phyloP scores from a whole-genome alignment of 2,113 vertebrate genomes.

The Cyphotilapia sp. region DNA sequence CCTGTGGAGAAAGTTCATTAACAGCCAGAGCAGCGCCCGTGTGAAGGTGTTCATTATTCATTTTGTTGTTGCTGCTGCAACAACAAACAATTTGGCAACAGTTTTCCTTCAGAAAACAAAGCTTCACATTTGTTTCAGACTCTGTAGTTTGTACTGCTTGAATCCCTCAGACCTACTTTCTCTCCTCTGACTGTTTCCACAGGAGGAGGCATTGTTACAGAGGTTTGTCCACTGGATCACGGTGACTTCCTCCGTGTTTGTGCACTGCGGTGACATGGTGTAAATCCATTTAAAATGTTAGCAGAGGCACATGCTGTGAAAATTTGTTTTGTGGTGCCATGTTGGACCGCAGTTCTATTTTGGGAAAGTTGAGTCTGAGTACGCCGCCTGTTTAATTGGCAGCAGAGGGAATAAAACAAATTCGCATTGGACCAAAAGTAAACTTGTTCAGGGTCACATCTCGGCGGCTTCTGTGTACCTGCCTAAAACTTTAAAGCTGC shows the following conservation, averaged over 20 bases:
- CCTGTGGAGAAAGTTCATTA: background rate
- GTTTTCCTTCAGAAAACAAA: background rate
- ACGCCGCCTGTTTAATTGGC: background rate
- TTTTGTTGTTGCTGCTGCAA: background rate
- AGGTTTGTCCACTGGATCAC: background rate
- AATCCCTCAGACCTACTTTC: background rate
- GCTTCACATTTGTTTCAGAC: background rate
- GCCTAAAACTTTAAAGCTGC: background rate
- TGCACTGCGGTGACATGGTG: background rate
- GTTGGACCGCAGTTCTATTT: background rate
- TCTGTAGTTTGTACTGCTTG: background rate
- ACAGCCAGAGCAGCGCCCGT: background rate
- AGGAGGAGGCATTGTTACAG: background rate
- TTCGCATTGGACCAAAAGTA: background rate
- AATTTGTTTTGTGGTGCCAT: background rate
- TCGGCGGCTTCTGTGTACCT: background rate
- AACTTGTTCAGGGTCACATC: background rate
- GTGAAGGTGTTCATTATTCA: background rate
- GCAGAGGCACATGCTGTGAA: background rate
- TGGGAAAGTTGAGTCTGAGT: background rate
- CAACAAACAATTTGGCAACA: background rate
- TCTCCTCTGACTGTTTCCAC: background rate
- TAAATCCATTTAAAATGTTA: background rate
- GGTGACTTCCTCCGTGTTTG: background rate
- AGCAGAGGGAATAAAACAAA: conserved; percentile 3